phyloP scores from a whole-genome alignment of 2,888 invertebrate species.

The Drosophila paramelanica region DNA sequence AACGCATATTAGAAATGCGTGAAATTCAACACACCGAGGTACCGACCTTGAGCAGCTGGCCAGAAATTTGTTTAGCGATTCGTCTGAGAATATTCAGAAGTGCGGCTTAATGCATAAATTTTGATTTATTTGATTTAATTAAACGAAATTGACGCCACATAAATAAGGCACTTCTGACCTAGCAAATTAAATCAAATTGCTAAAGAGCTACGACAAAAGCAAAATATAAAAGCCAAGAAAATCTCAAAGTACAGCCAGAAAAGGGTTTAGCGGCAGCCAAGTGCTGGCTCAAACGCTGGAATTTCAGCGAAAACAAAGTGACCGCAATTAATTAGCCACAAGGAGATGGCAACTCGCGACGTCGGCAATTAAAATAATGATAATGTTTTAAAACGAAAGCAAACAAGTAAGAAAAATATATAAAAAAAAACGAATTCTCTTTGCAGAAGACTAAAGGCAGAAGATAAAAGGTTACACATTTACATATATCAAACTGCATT shows the following conservation, averaged over 20 bases:
- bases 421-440: background rate
- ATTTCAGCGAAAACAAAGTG: conserved; percentile 59
- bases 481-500: conserved; percentile 21
- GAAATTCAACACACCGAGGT: conserved; percentile 47
- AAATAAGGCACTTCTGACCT: conserved; percentile 42
- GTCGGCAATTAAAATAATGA: conserved; percentile 65
- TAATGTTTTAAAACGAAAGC: conserved; percentile 31
- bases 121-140: conserved; percentile 65
- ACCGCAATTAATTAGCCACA: conserved; percentile 79
- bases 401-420: background rate
- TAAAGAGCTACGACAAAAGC: conserved; percentile 24
- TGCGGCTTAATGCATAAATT: conserved; percentile 26
- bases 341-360: conserved; percentile 48
- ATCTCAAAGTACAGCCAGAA: conserved; percentile 29
- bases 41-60: background rate
- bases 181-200: conserved; percentile 70
- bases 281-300: conserved; percentile 57
- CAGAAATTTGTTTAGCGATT: conserved; percentile 15
- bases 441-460: background rate
- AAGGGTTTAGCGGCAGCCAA: conserved; percentile 69
- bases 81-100: conserved; percentile 2
- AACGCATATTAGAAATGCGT: conserved; percentile 67
- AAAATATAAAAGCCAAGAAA: conserved; percentile 23
- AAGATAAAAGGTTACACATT: background rate
- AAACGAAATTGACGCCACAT: conserved; percentile 42